Conservation (phyloP, 2,888 invertebrate genomes). For the Coelogynopora nodosa region DNA sequence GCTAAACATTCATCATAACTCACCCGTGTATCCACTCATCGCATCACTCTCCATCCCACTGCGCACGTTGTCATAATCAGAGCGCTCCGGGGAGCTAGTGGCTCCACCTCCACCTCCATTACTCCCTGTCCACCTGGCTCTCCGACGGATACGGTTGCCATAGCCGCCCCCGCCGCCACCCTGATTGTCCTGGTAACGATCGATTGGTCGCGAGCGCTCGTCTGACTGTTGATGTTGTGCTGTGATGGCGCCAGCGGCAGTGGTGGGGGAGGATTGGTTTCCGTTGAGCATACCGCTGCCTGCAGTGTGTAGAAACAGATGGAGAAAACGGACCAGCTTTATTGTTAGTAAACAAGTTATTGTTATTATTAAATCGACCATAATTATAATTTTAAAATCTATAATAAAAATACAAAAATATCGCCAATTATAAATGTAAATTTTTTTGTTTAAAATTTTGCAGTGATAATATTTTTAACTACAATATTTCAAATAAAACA, state of each 20-base stretch:
- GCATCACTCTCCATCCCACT: constrained; percentile 39
- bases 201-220: neutral
- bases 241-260: neutral
- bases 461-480: too few species aligned
- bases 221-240: neutral
- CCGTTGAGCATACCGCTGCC: too few species aligned
- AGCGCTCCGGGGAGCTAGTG: constrained; percentile 24
- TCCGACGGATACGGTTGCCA: neutral
- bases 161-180: neutral
- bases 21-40: constrained; percentile 36
- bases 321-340: too few species aligned
- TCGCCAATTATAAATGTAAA: too few species aligned
- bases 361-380: too few species aligned
- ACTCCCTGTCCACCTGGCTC: neutral
- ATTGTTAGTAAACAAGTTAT: too few species aligned
- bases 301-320: too few species aligned
- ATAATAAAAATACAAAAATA: too few species aligned
- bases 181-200: neutral
- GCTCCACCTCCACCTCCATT: neutral
- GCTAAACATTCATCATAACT: neutral
- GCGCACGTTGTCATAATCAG: constrained; percentile 36
- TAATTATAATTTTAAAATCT: too few species aligned
- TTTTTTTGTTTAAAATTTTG: too few species aligned
- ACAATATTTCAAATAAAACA: too few species aligned
- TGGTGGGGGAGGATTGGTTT: neutral